Percentiles rank a stretch among this genome's conserved stretches.
Evolutionary conservation across 2,113 vertebrate genomes (phyloP).

Genomic region (Bombycilla garrulus): DNA sequence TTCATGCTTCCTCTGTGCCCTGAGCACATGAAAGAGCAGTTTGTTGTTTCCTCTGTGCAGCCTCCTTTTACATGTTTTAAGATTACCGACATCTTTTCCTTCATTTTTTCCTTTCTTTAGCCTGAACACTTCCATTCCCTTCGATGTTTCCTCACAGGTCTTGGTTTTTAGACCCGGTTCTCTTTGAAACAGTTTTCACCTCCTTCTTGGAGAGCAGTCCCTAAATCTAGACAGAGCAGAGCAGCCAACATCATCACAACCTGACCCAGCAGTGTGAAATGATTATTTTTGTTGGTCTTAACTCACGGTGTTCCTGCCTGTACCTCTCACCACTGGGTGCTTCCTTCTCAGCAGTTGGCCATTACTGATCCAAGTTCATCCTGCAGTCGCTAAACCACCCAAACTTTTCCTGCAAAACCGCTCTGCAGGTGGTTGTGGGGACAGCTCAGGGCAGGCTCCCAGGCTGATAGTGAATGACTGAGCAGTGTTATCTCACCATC

Average conservation of each 20-base stretch:
- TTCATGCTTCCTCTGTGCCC: not conserved
- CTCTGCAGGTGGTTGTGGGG: not conserved
- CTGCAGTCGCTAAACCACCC: not conserved
- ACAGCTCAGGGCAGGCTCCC: not conserved
- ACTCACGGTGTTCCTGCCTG: accelerated
- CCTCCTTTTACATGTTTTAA: not conserved
- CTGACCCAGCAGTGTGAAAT: not conserved
- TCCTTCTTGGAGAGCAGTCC: not conserved
- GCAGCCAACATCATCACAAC: not conserved
- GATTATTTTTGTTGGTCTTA: not conserved
- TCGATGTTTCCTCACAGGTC: not conserved
- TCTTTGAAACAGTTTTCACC: not conserved
- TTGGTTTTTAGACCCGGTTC: not conserved
- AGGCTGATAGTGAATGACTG: not conserved
- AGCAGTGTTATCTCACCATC: not conserved
- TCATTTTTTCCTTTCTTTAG: not conserved
- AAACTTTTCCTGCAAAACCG: not conserved
- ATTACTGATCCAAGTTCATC: not conserved
- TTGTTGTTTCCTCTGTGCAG: not conserved
- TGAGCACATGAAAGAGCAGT: not conserved
- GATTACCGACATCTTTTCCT: not conserved
- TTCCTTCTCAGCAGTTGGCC: not conserved
- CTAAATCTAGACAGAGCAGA: not conserved
- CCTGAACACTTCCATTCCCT: not conserved
- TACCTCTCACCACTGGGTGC: not conserved